phyloP scores from a whole-genome alignment of 2,113 vertebrate species.

The Phylloscopus whistleri region DNA sequence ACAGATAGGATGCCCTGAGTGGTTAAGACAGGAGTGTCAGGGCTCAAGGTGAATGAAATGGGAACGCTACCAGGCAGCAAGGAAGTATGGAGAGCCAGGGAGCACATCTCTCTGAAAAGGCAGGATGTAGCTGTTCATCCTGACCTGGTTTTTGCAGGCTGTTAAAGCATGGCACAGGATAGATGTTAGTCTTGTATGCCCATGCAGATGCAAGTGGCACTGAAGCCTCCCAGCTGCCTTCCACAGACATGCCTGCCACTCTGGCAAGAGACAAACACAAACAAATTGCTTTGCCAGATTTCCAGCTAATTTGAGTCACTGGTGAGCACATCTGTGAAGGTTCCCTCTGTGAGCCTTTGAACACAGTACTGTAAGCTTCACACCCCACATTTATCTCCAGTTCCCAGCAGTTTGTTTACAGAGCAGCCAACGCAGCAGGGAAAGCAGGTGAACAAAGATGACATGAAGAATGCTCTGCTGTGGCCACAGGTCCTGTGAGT shows the following conservation, averaged over 20 bases:
- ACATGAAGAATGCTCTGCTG: background rate
- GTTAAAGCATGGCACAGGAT: background rate
- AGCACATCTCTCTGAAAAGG: background rate
- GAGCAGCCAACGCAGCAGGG: background rate
- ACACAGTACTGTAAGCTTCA: background rate
- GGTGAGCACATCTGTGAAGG: background rate
- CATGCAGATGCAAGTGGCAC: background rate
- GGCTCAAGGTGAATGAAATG: background rate
- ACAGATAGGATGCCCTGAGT: fast-evolving
- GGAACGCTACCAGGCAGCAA: background rate
- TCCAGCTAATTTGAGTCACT: background rate
- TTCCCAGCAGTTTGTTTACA: background rate
- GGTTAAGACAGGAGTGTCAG: background rate
- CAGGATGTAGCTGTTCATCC: background rate
- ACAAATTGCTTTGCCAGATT: background rate
- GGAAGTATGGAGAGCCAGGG: no score
- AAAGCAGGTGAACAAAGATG: background rate
- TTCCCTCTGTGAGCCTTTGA: background rate
- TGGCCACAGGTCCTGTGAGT: background rate
- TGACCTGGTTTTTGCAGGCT: background rate
- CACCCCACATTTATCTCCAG: background rate
- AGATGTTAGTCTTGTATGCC: background rate
- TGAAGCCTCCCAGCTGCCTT: background rate
- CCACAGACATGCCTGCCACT: background rate
- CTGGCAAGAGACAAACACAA: background rate